Base-by-base conservation (phyloP, 2,888 invertebrate genomes). In the Athripsodes cinereus region DNA sequence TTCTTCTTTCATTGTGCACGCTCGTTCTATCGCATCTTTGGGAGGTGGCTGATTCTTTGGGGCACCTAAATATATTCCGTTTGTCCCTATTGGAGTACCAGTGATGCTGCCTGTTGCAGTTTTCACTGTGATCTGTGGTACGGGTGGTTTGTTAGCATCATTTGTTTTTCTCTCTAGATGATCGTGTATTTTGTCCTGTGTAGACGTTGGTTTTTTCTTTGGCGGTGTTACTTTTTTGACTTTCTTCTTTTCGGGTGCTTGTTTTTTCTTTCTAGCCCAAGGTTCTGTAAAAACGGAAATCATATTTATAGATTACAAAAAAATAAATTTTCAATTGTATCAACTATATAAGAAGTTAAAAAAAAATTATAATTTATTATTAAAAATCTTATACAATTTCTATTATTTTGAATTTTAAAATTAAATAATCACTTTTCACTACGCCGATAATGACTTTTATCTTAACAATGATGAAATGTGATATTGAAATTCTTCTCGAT, bases 1-100 rank as follows among this genome's bases (percentile, higher is more conserved):
- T 65, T 96, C 91, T 67, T 94, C 91, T 76, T 96, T 96, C 92
- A 97, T 95, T 69, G 83, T 83, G 74, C 91, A 91, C 0, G 95
- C 95, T 50, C 90, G 83, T 70, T 95, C 94, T 61, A 94, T 91
- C 22, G 91, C 90, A 64, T 91, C 91, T 64, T 87, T 83, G 0
- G 89, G 90, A 2, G 92, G 92, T 69, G 75, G 80, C 66, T 71
- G 76, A 68, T 64, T 71, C 61, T 70, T 73, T 2, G 67, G 68
- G 20, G 72, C 73, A 3, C 71, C 77, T 0, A 72, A 66, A 60
- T 74, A 75, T 0, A 76, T 68, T 1, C 78, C 77, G 63, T 80
- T 79, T 64, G 78, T 76, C 40, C 79, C 78, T 11, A 78, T 74
- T 0, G 78, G 78, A 1, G 75, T 75, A 58, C 76, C 77, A 0